Evolutionary conservation across 2,113 vertebrate genomes (phyloP).

Genomic region (Sphaerodactylus townsendi): DNA sequence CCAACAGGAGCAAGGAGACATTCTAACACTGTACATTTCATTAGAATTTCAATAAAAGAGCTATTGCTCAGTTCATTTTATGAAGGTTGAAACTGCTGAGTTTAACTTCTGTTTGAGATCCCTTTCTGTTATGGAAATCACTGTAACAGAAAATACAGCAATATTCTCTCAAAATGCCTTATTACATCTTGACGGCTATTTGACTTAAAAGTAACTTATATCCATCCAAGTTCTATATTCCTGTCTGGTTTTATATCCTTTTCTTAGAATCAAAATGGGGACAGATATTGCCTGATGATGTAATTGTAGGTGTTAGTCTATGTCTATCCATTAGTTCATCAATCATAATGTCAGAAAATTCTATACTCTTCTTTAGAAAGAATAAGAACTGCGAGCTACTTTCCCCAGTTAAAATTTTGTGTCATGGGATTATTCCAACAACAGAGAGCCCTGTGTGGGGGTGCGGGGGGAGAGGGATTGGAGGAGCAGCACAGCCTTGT

Average conservation of each 20-base stretch:
- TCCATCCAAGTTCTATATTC: background rate
- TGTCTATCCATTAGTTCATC: background rate
- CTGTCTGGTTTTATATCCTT: constrained; percentile 1
- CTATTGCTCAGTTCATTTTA: constrained; percentile 59
- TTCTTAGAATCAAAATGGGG: background rate
- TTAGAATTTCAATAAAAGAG: constrained; percentile 72
- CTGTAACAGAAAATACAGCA: constrained; percentile 43
- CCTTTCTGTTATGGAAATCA: constrained; percentile 54
- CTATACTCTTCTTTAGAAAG: background rate
- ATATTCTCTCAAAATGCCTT: constrained; percentile 46
- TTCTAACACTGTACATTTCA: constrained; percentile 70
- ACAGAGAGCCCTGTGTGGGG: too few species aligned
- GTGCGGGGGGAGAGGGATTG: too few species aligned
- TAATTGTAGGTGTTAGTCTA: background rate
- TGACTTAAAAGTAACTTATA: background rate
- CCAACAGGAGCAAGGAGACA: constrained; percentile 2
- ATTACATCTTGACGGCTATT: constrained; percentile 42
- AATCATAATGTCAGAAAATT: background rate
- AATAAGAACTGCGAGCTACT: background rate
- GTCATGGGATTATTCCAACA: background rate
- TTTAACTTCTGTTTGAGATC: constrained; percentile 61
- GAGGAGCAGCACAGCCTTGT: too few species aligned
- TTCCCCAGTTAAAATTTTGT: background rate
- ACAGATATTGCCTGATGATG: background rate
- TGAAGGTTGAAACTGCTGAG: constrained; percentile 52